Conservation (phyloP, 2,797 vertebrate genomes). For the Mormyrops attenuatus region DNA sequence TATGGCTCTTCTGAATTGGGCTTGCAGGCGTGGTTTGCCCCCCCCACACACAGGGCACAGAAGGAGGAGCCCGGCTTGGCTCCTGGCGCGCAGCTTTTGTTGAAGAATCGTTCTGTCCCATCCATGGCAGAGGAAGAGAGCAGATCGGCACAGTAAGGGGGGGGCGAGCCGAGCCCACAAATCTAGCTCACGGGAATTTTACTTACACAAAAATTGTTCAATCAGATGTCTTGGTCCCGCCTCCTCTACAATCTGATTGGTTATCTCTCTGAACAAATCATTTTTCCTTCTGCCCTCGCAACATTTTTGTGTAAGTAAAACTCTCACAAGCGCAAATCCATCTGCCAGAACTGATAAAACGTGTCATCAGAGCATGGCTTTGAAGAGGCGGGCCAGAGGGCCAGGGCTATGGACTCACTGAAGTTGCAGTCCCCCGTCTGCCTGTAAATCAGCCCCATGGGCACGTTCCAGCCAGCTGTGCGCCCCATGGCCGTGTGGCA, state of each 20-base stretch:
- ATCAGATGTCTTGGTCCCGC: background rate
- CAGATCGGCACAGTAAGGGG: background rate
- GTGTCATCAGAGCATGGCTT: background rate
- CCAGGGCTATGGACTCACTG: background rate
- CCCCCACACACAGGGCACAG: slow-evolving; percentile 49
- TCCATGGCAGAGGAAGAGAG: background rate
- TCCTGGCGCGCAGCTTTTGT: background rate
- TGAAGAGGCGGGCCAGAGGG: background rate
- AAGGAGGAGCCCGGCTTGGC: background rate
- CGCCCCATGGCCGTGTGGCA: slow-evolving; percentile 80
- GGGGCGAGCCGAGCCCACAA: background rate
- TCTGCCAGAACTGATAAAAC: background rate
- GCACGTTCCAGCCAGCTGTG: slow-evolving; percentile 88
- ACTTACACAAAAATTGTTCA: background rate
- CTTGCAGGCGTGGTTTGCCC: slow-evolving; percentile 50
- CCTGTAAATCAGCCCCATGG: slow-evolving; percentile 69
- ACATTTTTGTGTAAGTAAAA: background rate
- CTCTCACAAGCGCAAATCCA: background rate
- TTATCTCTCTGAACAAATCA: background rate
- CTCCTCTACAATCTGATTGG: background rate
- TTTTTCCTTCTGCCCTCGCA: background rate
- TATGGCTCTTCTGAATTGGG: slow-evolving; percentile 51
- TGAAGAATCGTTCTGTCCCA: background rate
- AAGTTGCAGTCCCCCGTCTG: slow-evolving; percentile 20
- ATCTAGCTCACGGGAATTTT: background rate